A percentile compares a stretch with the other conserved stretches of the same genome.
Evolutionary conservation across 2,888 invertebrate genomes (phyloP).

Genomic region (Meteorus colon): DNA sequence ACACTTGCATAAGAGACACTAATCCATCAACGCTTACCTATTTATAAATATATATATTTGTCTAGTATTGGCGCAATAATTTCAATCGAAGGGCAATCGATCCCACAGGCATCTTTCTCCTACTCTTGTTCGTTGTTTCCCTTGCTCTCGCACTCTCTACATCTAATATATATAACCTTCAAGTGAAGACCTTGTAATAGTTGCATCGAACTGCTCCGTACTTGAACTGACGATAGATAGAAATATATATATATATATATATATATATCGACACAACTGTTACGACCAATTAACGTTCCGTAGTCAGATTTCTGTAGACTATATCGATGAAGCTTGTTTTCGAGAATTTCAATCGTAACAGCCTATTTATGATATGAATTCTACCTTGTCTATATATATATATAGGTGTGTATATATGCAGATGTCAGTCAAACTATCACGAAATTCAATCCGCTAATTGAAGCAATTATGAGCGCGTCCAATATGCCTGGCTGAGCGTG

Average conservation of each 20-base stretch:
- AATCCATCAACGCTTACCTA: not conserved
- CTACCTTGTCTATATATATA: not conserved
- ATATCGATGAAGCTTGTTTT: not conserved
- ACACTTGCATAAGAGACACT: too few relatives aligned
- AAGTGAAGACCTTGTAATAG: conserved; percentile 60
- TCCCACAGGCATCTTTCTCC: conserved; percentile 18
- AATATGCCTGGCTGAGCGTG: conserved; percentile 33
- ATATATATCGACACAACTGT: conserved; percentile 24
- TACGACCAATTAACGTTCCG: conserved; percentile 38
- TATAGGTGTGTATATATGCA: not conserved
- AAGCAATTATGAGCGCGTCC: conserved; percentile 31
- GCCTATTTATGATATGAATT: conserved; percentile 14
- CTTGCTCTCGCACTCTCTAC: not conserved
- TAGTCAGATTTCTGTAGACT: not conserved
- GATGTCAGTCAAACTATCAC: conserved; percentile 16
- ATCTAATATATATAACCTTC: conserved; percentile 33
- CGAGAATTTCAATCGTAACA: not conserved
- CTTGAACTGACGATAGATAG: conserved; percentile 30
- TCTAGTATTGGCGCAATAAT: conserved; percentile 14
- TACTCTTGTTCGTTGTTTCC: not conserved
- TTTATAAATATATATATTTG: not conserved
- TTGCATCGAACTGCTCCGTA: conserved; percentile 55
- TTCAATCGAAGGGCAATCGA: conserved; percentile 29
- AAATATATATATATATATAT: conserved; percentile 28
- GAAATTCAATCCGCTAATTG: conserved; percentile 42